Conservation (phyloP, 1,140 invertebrate species). For the Aleiodes sp. region DNA sequence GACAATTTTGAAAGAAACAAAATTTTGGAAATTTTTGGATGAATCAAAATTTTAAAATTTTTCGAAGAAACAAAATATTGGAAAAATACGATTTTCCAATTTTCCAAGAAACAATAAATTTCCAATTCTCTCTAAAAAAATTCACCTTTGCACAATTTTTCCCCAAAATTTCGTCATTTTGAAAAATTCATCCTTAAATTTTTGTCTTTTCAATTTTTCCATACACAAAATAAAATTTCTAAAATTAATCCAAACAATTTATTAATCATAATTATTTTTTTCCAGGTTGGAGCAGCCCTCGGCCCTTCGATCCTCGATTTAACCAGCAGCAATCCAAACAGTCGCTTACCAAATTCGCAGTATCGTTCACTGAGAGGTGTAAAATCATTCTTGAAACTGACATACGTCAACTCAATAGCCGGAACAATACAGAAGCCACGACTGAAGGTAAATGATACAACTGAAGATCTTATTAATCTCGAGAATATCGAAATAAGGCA, state of each 20-base stretch:
- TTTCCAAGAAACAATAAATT: too few species aligned
- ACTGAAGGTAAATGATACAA: conserved; percentile 59
- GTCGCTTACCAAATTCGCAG: conserved; percentile 80
- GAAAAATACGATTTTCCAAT: too few species aligned
- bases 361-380: conserved; percentile 78
- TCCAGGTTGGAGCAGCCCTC: conserved; percentile 82
- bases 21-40: too few species aligned
- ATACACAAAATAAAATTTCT: too few species aligned
- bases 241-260: too few species aligned
- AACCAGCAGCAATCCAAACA: conserved; percentile 81
- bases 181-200: conserved; percentile 20
- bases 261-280: conserved; percentile 17
- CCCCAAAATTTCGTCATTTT: too few species aligned
- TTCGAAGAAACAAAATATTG: too few species aligned
- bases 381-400: conserved; percentile 64
- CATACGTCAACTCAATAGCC: conserved; percentile 55
- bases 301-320: conserved; percentile 85
- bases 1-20: too few species aligned
- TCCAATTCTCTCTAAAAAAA: too few species aligned
- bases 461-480: conserved; percentile 41
- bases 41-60: too few species aligned
- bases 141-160: too few species aligned
- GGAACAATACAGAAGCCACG: conserved; percentile 53
- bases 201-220: too few species aligned
- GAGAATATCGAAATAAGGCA: conserved; percentile 59